These are phyloP conservation scores for Griposia aprilina DNA, from an alignment of 2,888 invertebrate species.

Conservation along the genomic window DNA sequence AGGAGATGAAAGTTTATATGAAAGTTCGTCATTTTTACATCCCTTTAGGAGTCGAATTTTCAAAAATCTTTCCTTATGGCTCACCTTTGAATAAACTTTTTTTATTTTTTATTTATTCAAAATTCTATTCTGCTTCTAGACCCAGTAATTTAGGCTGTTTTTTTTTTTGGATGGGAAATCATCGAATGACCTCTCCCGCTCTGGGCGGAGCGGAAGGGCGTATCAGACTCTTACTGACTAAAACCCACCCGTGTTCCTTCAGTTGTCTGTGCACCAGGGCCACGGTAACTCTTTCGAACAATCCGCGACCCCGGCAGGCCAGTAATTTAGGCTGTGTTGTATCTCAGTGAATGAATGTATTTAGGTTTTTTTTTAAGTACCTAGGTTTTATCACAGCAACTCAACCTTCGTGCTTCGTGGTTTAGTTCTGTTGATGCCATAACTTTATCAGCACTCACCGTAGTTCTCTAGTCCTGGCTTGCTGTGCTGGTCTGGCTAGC, in stretches of 20 bases:
- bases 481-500: constrained; percentile 82
- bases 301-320: too few relatives aligned
- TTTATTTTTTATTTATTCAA: too few relatives aligned
- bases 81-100: too few relatives aligned
- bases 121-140: not conserved
- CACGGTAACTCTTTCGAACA: too few relatives aligned
- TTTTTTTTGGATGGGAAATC: too few relatives aligned
- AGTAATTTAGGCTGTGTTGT: not conserved
- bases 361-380: not conserved
- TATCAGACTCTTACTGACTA: too few relatives aligned
- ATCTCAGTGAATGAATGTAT: not conserved
- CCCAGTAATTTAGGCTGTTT: not conserved
- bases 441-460: constrained; percentile 70
- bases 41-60: not conserved
- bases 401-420: not conserved
- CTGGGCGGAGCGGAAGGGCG: too few relatives aligned
- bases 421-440: not conserved
- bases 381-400: not conserved
- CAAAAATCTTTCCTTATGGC: not conserved
- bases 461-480: constrained; percentile 86
- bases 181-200: too few relatives aligned
- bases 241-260: too few relatives aligned
- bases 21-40: not conserved
- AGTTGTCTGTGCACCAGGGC: too few relatives aligned
- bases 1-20: too few relatives aligned